Evolutionary conservation across 2,797 vertebrate genomes (phyloP), one percentile per base, ranked within the genome.

Genomic region (Trematomus bernacchii): DNA sequence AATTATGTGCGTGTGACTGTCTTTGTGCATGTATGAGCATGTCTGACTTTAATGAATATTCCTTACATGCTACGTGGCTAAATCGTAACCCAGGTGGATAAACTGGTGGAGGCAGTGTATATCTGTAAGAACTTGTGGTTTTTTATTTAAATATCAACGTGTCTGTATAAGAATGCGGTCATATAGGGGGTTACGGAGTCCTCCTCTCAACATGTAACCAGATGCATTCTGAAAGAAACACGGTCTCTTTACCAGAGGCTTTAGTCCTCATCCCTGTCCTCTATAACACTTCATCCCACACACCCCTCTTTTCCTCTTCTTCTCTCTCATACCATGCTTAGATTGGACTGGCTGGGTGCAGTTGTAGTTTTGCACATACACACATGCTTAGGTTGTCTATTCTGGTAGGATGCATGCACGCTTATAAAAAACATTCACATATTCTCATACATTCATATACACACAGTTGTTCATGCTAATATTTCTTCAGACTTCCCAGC

Each of bases 191-290:
- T 70, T 70, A 44, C 43, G 46, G 42, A 63, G 42, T 48, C 58
- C 33, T 69, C 66, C 46, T 65, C 53, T 73, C 27, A 33, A 18
- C 21, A 21, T 51, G 27, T 63, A 51, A 75, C n/a, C 46, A 72
- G 64, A 73, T 71, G 18, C 2, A 61, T n/a, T 73, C 64, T 79
- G 83, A 82, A 73, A 85, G 65, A 62, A 67, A 44, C 51, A 73
- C 47, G 62, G 53, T 58, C 50, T 73, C 65, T 74, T 84, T 48
- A 78, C 37, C 58, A 72, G 60, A 59, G 57, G 59, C 71, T 47
- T 33, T 57, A 57, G 65, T 77, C 55, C 50, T 61, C 59, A 54
- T 54, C 57, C 7, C 10, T 72, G 77, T 79, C 62, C 21, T 62
- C 33, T 37, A 64, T 62, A 55, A 46, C 40, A 73, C 40, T 6